Base-by-base conservation (phyloP, 2,113 vertebrate species). In the Phycodurus eques region DNA sequence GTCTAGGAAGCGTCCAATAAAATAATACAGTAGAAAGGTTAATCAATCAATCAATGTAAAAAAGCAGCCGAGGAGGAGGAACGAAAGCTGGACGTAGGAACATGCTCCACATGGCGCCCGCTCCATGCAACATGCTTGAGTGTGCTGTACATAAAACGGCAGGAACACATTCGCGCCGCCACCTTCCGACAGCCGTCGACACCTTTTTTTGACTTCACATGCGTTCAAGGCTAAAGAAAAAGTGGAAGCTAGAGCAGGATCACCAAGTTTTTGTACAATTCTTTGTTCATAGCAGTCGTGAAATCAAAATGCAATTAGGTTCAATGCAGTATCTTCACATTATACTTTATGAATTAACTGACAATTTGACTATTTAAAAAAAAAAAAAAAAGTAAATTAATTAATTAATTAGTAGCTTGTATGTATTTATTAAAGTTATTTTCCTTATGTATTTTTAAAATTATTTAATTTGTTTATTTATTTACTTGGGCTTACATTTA, bases 81-180 rank as follows among this genome's bases (percentile, higher is more conserved):
- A 75, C 72, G 27, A 80, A 72, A 76, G 71, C 64, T 42, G 68
- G 22, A 39, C 8, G 59, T 60, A 62, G 61, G 59, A 61, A 71
- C 85, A 83, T 89, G 89, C 62, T 8, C 39, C 39, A 44, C n/a
- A 59, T 65, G 62, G 39, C 43, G 62, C 39, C 43, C 5, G 60
- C 11, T 22, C 62, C 42, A 44, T 65, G 62, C 62, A 44, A 43
- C 42, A 65, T 65, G 62, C 62, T 43, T 42, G 42, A 10, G 7
- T 57, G 3, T 57, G 56, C 13, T 5, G 5, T n/a, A 14, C 56
- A 59, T 11, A 20, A 20, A 14, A 31, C 10, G 11, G 31, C 8
- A 6, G 9, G 2, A 3, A 42, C 33, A n/a, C 62, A 44, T 44
- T 65, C 20, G 12, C 0, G 11, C 6, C 15, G 49, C 15, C 49